Percentiles rank a stretch among this genome's conserved stretches.
These are phyloP conservation scores for Cryptosula pallasiana DNA, from an alignment of 2,888 invertebrate genomes.

Conservation along the genomic window DNA sequence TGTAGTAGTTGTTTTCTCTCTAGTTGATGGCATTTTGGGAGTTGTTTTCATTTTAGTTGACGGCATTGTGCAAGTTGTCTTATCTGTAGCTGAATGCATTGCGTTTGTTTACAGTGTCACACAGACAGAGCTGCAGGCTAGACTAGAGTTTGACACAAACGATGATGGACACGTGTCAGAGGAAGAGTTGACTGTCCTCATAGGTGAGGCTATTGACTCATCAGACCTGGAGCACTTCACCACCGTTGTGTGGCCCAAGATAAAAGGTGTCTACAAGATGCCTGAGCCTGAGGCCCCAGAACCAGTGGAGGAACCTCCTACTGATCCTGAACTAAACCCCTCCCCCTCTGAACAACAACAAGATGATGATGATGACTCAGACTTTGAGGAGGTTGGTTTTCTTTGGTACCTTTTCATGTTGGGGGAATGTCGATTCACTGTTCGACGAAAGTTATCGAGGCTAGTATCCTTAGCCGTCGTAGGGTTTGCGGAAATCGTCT, in stretches of 20 bases:
- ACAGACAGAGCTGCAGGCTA: slow-evolving; percentile 58
- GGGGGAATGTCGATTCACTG: too few species aligned
- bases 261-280: slow-evolving; percentile 47
- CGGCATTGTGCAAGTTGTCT: too few species aligned
- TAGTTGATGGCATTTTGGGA: too few species aligned
- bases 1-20: too few species aligned
- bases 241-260: slow-evolving; percentile 47
- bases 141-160: slow-evolving; percentile 79
- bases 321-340: neutral
- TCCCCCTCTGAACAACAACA: neutral
- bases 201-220: slow-evolving; percentile 38
- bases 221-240: slow-evolving; percentile 39
- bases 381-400: slow-evolving; percentile 25
- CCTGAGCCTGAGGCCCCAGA: slow-evolving; percentile 24
- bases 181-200: slow-evolving; percentile 69
- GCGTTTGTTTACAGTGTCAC: slow-evolving; percentile 63
- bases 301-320: neutral
- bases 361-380: slow-evolving; percentile 23
- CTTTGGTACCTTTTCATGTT: too few species aligned
- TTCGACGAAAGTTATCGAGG: too few species aligned
- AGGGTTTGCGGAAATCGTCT: too few species aligned
- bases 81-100: too few species aligned
- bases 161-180: slow-evolving; percentile 79
- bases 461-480: too few species aligned
- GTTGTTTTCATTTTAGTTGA: too few species aligned